Percentiles rank a stretch among this genome's conserved stretches.
phyloP scores from a whole-genome alignment of 2,113 vertebrate species.

The Chionis minor region DNA sequence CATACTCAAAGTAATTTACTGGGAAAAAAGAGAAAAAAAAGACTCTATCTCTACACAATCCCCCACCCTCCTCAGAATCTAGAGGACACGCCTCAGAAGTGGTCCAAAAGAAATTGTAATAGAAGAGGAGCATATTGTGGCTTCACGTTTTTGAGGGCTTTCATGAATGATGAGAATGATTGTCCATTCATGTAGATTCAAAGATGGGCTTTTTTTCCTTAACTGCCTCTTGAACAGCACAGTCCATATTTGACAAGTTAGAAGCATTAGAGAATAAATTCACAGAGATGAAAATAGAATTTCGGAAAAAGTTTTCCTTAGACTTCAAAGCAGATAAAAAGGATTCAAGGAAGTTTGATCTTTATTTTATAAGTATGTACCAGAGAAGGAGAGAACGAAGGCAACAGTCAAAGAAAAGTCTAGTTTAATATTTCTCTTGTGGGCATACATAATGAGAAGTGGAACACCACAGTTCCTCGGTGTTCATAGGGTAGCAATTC shows the following conservation, averaged over 20 bases:
- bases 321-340: constrained; percentile 68
- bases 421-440: constrained; percentile 59
- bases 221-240: constrained; percentile 34
- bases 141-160: background rate
- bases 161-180: background rate
- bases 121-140: background rate
- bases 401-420: constrained; percentile 59
- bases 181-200: background rate
- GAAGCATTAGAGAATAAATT: constrained; percentile 60
- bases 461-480: background rate
- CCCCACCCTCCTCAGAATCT: background rate
- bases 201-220: background rate
- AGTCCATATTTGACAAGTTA: constrained; percentile 45
- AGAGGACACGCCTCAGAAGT: background rate
- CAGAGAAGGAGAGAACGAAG: constrained; percentile 28
- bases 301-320: constrained; percentile 57
- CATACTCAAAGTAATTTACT: background rate
- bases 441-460: constrained; percentile 45
- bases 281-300: constrained; percentile 58
- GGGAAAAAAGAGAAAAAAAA: background rate
- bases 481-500: constrained; percentile 10
- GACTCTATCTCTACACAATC: background rate
- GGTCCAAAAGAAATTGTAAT: background rate
- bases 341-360: constrained; percentile 55
- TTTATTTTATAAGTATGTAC: constrained; percentile 67